Conservation (phyloP, 2,888 invertebrate genomes). For the Epinotia ramella region DNA sequence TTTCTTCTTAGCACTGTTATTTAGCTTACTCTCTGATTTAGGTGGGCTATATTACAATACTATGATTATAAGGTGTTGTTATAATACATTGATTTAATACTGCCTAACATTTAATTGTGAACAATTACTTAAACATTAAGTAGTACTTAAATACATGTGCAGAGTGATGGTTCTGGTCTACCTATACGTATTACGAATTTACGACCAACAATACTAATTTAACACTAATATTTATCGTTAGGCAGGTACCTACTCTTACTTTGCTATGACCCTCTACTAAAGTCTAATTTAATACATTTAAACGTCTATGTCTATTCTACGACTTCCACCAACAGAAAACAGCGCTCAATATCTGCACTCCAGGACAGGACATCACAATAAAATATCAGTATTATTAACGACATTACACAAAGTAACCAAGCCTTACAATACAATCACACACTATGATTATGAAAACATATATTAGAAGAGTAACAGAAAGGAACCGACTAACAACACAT, state of each 20-base stretch:
- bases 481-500: conserved; percentile 25
- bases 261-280: neutral
- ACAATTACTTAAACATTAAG: neutral
- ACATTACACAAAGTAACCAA: conserved; percentile 20
- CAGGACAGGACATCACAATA: conserved; percentile 30
- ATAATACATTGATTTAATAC: neutral
- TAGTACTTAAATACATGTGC: conserved; percentile 11
- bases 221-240: neutral
- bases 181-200: neutral
- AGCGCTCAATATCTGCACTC: conserved; percentile 14
- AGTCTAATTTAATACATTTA: neutral
- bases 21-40: conserved; percentile 4
- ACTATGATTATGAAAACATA: conserved; percentile 27
- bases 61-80: conserved; percentile 6
- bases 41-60: neutral
- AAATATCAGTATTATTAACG: conserved; percentile 4
- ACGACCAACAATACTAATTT: neutral
- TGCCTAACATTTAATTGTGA: neutral
- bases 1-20: neutral
- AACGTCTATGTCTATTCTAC: neutral
- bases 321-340: conserved; percentile 14
- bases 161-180: conserved; percentile 9
- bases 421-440: conserved; percentile 14
- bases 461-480: conserved; percentile 29
- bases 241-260: neutral